These are phyloP conservation scores for Sphaerodactylus townsendi DNA, from an alignment of 2,113 vertebrate species.

Conservation along the genomic window DNA sequence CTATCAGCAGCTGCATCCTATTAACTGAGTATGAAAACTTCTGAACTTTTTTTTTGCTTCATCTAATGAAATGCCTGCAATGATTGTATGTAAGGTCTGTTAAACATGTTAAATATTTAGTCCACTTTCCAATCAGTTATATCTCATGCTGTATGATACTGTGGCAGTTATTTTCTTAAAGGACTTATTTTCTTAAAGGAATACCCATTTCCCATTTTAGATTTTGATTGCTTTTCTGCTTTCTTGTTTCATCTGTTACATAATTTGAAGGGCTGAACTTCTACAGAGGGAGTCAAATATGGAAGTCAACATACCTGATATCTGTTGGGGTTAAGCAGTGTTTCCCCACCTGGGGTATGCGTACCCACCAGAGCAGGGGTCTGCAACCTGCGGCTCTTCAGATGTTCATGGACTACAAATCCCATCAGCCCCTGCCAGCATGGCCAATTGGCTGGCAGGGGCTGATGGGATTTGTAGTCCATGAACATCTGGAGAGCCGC, in stretches of 20 bases:
- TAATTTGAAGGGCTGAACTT: slow-evolving; percentile 31
- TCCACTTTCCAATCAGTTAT: slow-evolving; percentile 41
- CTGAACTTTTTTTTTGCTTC: background rate
- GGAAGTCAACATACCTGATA: slow-evolving; percentile 7
- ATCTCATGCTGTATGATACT: slow-evolving; percentile 40
- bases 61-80: slow-evolving; percentile 47
- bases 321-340: background rate
- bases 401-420: too few species aligned
- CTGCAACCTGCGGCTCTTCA: too few species aligned
- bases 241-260: background rate
- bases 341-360: too few species aligned
- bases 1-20: slow-evolving; percentile 37
- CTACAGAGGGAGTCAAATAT: slow-evolving; percentile 30
- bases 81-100: slow-evolving; percentile 41
- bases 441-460: too few species aligned
- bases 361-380: too few species aligned
- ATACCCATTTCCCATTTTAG: slow-evolving; percentile 3
- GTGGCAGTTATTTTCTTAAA: slow-evolving; percentile 1
- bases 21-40: slow-evolving; percentile 26
- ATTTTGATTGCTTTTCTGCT: background rate
- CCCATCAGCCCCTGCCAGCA: too few species aligned
- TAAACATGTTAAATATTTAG: slow-evolving; percentile 37
- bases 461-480: too few species aligned
- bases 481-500: too few species aligned
- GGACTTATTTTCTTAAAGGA: slow-evolving; percentile 30